Percentiles rank a stretch among this genome's conserved stretches.
Conservation (phyloP, 2,797 vertebrate genomes). For the Lindbergichthys nudifrons region DNA sequence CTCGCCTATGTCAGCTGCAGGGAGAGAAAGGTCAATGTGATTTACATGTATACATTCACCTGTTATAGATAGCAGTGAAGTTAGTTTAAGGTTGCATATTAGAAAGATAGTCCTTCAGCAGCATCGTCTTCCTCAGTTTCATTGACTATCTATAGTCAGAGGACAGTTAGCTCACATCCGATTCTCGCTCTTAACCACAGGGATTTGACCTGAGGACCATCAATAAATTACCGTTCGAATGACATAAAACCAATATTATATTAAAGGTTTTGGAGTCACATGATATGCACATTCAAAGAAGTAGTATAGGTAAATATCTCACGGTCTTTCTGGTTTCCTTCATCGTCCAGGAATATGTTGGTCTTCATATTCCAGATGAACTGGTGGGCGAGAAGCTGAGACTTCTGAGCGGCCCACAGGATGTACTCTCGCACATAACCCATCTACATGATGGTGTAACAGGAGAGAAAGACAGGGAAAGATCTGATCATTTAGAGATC, state of each 20-base stretch:
- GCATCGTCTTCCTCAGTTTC: too few relatives aligned
- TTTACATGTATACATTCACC: background rate
- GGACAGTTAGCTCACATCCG: too few relatives aligned
- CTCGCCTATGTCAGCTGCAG: constrained; percentile 93
- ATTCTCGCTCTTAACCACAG: too few relatives aligned
- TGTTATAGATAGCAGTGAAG: too few relatives aligned
- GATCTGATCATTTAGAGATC: background rate
- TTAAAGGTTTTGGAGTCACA: too few relatives aligned
- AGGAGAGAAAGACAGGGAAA: background rate
- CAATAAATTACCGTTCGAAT: too few relatives aligned
- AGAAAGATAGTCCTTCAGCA: too few relatives aligned
- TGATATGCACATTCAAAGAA: background rate
- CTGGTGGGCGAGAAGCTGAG: constrained; percentile 96
- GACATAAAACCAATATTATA: too few relatives aligned
- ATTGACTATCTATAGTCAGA: too few relatives aligned
- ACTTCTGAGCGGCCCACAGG: constrained; percentile 95
- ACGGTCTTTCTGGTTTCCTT: constrained; percentile 95
- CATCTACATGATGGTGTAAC: constrained; percentile 84
- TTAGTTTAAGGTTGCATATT: too few relatives aligned
- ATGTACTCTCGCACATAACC: constrained; percentile 98
- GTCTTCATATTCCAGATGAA: constrained; percentile 99
- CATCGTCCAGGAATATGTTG: constrained; percentile 94
- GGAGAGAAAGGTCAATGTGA: background rate
- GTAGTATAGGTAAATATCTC: constrained; percentile 60
- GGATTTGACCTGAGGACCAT: too few relatives aligned